Base-by-base conservation (phyloP, 2,888 invertebrate species). In the Caenorhabditis doughertyi region DNA sequence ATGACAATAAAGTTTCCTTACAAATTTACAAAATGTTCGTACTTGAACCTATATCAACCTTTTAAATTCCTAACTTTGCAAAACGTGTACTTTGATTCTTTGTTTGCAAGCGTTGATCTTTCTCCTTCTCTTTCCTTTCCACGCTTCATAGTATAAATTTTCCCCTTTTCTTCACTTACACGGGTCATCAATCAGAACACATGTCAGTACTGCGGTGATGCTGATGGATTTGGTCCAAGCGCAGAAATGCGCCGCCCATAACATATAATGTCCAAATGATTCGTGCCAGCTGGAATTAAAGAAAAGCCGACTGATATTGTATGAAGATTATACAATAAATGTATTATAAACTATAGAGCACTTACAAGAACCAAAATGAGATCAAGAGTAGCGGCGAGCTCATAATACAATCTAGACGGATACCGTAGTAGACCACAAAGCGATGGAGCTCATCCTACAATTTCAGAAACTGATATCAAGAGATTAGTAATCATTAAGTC, bases 111-210 rank as follows among this genome's bases (percentile, higher is more conserved):
- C n/a, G 29, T 27, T 56, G 27, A 29, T 11, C 29, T n/a, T 29
- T 9, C 1, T 11, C 39, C 32, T 39, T 21, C 23, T n/a, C 2
- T 13, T 7, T 13, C 53, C 18, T n/a, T 4, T 21, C 1, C 47
- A 21, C 32, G 2, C 42, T 39, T 16, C 49, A 23, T 23, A 23
- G 58, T 21, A 39, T 2, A 58, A 39, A 25, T 44, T 39, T 11
- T 47, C 42, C 25, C 16, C 8, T 44, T 9, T 35, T 23, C 11
- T 68, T 53, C 9, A 27, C 74, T 74, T 65, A 76, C 76, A 60
- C 32, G 67, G 58, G 32, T 60, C 67, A 76, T 76, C 60, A 51
- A 76, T 51, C 67, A 76, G 35, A 27, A 68, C 56, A 25, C 49
- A 49, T 27, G 58, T 16, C 67, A 76, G 23, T n/a, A 67, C 76